Conservation (phyloP, 2,113 vertebrate genomes). For the Planiliza haematocheilus region DNA sequence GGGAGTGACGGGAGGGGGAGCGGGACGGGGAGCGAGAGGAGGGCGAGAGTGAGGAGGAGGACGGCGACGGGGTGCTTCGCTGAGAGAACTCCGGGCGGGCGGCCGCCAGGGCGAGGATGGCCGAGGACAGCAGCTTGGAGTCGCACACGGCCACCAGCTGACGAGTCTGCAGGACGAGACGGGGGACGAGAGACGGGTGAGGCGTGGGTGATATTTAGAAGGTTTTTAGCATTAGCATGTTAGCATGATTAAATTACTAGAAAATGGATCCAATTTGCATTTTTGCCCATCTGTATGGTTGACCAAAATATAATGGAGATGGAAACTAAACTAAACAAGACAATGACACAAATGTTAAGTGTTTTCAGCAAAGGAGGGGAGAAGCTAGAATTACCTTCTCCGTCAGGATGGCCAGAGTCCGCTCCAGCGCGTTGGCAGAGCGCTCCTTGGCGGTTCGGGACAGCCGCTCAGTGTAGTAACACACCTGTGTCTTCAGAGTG, state of each 20-base stretch:
- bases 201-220: too few relatives aligned
- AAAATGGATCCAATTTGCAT: too few relatives aligned
- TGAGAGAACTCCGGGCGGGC: conserved; percentile 93
- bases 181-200: neutral
- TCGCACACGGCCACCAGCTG: conserved; percentile 97
- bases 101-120: conserved; percentile 92
- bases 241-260: too few relatives aligned
- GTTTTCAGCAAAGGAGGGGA: too few relatives aligned
- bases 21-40: conserved; percentile 78
- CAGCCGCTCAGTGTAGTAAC: conserved; percentile 96
- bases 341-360: too few relatives aligned
- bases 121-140: conserved; percentile 92
- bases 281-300: too few relatives aligned
- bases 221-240: too few relatives aligned
- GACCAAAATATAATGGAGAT: too few relatives aligned
- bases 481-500: conserved; percentile 97
- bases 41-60: conserved; percentile 93
- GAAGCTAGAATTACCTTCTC: too few relatives aligned
- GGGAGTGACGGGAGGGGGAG: conserved; percentile 83
- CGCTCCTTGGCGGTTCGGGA: conserved; percentile 96
- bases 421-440: conserved; percentile 94
- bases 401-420: conserved; percentile 94
- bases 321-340: too few relatives aligned
- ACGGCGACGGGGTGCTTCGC: conserved; percentile 89
- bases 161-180: conserved; percentile 85